Evolutionary conservation across 2,888 invertebrate species (phyloP).

Genomic region (Taphrorychus bicolor): DNA sequence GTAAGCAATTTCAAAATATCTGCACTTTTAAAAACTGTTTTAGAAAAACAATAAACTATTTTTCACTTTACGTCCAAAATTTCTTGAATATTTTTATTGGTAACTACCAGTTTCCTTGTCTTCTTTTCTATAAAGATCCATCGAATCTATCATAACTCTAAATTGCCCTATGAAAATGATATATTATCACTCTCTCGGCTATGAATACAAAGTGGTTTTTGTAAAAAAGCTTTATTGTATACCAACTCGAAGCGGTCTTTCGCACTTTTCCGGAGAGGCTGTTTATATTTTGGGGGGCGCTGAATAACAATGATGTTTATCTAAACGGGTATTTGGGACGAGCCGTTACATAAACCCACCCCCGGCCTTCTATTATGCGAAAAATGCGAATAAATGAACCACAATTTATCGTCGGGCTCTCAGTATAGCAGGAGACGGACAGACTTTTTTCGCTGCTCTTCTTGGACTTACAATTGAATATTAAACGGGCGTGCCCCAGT

Average conservation of each 20-base stretch:
- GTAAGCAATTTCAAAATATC: too few species aligned
- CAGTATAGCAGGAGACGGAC: not conserved
- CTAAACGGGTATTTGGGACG: slow-evolving; percentile 13
- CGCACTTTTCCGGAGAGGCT: slow-evolving; percentile 7
- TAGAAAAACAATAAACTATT: too few species aligned
- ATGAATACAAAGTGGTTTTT: slow-evolving; percentile 34
- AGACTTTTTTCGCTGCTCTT: not conserved
- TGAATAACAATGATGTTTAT: slow-evolving; percentile 32
- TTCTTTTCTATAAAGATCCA: too few species aligned
- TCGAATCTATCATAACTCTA: not conserved
- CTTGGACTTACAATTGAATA: not conserved
- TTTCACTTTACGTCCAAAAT: too few species aligned
- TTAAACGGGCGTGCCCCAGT: not conserved
- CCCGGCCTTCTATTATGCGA: slow-evolving; percentile 7
- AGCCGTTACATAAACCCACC: slow-evolving; percentile 17
- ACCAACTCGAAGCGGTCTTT: slow-evolving; percentile 10
- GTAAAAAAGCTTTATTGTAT: slow-evolving; percentile 30
- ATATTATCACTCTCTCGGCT: slow-evolving; percentile 24
- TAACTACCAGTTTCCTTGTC: too few species aligned
- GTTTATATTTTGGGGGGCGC: slow-evolving; percentile 9
- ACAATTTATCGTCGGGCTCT: not conserved
- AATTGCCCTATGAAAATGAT: slow-evolving; percentile 26
- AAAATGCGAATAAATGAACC: slow-evolving; percentile 7
- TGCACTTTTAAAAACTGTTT: too few species aligned
- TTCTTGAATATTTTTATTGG: too few species aligned